A percentile compares a stretch with the other conserved stretches of the same genome.
phyloP scores from a whole-genome alignment of 1,140 invertebrate genomes.

The Trinorchestia longiramus region DNA sequence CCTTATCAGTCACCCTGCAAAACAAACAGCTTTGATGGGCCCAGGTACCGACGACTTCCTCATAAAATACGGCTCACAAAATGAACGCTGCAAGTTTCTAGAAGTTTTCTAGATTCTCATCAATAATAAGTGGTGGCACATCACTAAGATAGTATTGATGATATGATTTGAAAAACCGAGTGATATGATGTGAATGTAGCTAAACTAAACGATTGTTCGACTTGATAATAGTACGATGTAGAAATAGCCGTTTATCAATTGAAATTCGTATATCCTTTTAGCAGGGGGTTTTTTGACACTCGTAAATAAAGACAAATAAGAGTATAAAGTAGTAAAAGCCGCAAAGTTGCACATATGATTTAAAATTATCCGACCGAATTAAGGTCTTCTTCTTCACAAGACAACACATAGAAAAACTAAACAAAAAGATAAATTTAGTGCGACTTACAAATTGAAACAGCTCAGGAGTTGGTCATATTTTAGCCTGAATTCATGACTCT shows the following conservation, averaged over 20 bases:
- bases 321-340: neutral
- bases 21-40: conserved; percentile 45
- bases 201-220: neutral
- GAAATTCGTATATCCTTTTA: neutral
- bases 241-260: neutral
- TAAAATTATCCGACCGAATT: neutral
- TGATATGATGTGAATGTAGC: neutral
- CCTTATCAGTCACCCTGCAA: conserved; percentile 13
- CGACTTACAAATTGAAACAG: neutral
- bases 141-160: neutral
- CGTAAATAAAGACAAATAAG: neutral
- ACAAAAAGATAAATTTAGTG: neutral
- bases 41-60: neutral
- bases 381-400: neutral
- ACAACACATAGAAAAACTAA: neutral
- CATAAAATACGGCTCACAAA: conserved; percentile 10
- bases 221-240: neutral
- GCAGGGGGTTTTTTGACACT: neutral
- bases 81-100: neutral
- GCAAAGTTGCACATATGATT: neutral
- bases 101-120: neutral
- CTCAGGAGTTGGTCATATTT: neutral
- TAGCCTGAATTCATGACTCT: conserved; percentile 9
- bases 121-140: neutral
- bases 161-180: neutral